A percentile compares a stretch with the other conserved stretches of the same genome.
Evolutionary conservation across 23 tunicate genomes (phyloP).

Genomic region (Diplosoma virens): DNA sequence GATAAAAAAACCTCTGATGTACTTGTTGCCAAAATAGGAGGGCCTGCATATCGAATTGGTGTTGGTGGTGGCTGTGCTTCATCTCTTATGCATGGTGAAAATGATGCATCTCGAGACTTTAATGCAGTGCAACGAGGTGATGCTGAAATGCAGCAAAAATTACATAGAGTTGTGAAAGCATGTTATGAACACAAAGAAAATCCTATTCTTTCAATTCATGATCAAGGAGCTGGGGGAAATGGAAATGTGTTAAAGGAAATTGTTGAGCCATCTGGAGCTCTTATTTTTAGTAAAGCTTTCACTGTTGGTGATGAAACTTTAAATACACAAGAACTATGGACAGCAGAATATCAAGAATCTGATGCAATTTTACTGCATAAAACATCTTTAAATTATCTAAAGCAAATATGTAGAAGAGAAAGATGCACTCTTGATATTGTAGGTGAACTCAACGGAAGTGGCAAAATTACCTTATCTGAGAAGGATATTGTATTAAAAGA

Average conservation of each 20-base stretch:
- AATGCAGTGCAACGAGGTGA: slow-evolving; percentile 94
- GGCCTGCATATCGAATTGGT: slow-evolving; percentile 75
- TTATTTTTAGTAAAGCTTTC: slow-evolving; percentile 55
- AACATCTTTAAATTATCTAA: slow-evolving; percentile 11
- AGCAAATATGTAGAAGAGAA: slow-evolving; percentile 67
- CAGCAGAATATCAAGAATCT: slow-evolving; percentile 92
- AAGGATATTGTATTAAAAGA: slow-evolving; percentile 17
- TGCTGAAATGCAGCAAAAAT: slow-evolving; percentile 90
- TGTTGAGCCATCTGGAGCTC: slow-evolving; percentile 83
- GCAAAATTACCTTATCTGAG: slow-evolving; percentile 66
- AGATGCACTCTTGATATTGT: slow-evolving; percentile 79
- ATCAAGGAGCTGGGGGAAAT: slow-evolving; percentile 93
- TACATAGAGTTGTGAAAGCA: slow-evolving; percentile 68
- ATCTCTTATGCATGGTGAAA: slow-evolving; percentile 82
- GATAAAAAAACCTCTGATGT: slow-evolving; percentile 41
- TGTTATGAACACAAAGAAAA: slow-evolving; percentile 62
- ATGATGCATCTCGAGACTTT: slow-evolving; percentile 59
- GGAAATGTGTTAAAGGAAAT: slow-evolving; percentile 91
- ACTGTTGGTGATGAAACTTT: slow-evolving; percentile 60
- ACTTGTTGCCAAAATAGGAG: slow-evolving; percentile 83
- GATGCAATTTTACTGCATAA: slow-evolving; percentile 55
- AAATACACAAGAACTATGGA: slow-evolving; percentile 77
- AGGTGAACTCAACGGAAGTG: slow-evolving; percentile 70
- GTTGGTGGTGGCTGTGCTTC: slow-evolving; percentile 96
- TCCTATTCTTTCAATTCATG: slow-evolving; percentile 82